phyloP scores from a whole-genome alignment of 2,113 vertebrate genomes.

The Suncus etruscus region DNA sequence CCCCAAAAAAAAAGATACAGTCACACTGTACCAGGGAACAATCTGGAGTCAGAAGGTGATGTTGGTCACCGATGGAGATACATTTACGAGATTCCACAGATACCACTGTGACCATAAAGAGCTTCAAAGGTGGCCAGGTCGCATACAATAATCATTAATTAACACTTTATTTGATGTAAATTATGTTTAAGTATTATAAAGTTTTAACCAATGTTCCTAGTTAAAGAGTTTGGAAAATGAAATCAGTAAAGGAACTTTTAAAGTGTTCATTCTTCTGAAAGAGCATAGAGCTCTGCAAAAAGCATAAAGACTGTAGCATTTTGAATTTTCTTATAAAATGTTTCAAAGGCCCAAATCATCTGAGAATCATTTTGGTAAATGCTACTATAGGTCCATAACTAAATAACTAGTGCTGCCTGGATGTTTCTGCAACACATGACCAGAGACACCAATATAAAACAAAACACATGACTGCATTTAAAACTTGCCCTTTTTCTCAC shows the following conservation, averaged over 20 bases:
- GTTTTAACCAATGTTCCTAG: not conserved
- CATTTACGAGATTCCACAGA: not conserved
- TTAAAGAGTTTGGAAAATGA: not conserved
- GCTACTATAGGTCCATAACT: not conserved
- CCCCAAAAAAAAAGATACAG: not conserved
- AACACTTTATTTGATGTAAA: not conserved
- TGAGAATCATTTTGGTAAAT: not conserved
- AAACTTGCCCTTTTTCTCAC: slow-evolving; percentile 3
- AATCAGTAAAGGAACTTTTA: not conserved
- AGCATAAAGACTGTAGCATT: not conserved
- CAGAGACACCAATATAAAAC: not conserved
- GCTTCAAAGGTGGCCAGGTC: not conserved
- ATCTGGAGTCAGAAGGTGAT: not conserved
- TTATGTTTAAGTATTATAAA: not conserved
- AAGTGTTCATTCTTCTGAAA: not conserved
- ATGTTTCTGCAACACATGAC: slow-evolving; percentile 4
- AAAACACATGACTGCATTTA: not conserved
- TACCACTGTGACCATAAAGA: not conserved
- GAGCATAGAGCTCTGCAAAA: not conserved
- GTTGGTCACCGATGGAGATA: not conserved
- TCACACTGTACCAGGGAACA: not conserved
- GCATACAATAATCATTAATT: not conserved
- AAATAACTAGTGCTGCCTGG: not conserved
- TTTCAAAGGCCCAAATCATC: not conserved
- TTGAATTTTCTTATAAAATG: not conserved